phyloP scores from a whole-genome alignment of 2,113 vertebrate genomes.

The Lophochroa leadbeateri region DNA sequence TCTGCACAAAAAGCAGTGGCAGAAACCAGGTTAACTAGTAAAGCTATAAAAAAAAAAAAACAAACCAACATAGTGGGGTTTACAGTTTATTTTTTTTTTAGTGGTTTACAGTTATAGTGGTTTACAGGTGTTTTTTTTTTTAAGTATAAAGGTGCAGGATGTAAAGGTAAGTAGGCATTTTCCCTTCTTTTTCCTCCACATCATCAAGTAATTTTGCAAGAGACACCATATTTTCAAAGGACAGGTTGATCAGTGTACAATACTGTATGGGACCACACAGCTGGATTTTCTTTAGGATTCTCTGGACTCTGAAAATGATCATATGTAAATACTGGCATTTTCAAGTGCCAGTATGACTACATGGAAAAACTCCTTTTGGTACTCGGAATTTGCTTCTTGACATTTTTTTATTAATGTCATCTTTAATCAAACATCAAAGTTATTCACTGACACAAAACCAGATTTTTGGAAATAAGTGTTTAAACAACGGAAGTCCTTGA shows the following conservation, averaged over 20 bases:
- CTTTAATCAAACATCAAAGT: neutral
- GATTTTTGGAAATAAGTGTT: neutral
- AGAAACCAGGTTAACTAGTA: neutral
- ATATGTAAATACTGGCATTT: neutral
- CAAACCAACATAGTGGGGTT: too few species aligned
- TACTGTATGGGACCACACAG: neutral
- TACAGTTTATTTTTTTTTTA: too few species aligned
- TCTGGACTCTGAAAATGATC: neutral
- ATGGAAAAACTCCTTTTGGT: neutral
- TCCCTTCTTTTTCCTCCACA: neutral
- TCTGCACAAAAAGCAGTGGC: neutral
- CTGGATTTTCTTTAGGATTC: neutral
- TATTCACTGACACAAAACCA: neutral
- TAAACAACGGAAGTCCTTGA: neutral
- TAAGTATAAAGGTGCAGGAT: neutral
- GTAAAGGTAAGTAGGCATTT: neutral
- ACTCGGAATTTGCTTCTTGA: neutral
- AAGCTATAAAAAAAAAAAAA: neutral
- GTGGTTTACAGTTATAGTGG: neutral
- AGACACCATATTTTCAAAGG: rapidly evolving
- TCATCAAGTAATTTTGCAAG: neutral
- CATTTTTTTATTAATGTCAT: neutral
- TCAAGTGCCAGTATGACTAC: neutral
- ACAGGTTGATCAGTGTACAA: neutral
- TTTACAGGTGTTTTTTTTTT: neutral